Evolutionary conservation across 2,888 invertebrate genomes (phyloP).

Genomic region (Apoderus coryli): DNA sequence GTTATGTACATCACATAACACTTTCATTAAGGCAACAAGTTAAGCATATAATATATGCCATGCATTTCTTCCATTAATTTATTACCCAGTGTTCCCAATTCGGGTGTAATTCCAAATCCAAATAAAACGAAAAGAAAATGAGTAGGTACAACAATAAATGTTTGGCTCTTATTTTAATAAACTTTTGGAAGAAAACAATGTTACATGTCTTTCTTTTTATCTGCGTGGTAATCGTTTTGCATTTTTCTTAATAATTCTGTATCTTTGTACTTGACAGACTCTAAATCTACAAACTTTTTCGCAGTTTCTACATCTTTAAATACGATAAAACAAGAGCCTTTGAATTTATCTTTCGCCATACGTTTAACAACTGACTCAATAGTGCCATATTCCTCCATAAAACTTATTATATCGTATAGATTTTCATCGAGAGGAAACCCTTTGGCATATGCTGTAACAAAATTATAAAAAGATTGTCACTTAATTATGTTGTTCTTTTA

Average conservation of each 20-base stretch:
- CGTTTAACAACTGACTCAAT: slow-evolving; percentile 50
- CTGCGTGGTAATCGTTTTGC: slow-evolving; percentile 52
- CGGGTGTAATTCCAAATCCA: too few relatives aligned
- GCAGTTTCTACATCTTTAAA: slow-evolving; percentile 72
- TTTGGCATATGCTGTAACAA: slow-evolving; percentile 60
- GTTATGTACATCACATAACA: too few relatives aligned
- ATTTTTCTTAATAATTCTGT: slow-evolving; percentile 51
- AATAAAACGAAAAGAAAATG: too few relatives aligned
- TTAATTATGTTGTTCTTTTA: too few relatives aligned
- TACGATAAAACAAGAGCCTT: slow-evolving; percentile 85
- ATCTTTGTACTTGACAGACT: slow-evolving; percentile 49
- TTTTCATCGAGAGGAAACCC: slow-evolving; percentile 59
- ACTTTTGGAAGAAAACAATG: too few relatives aligned
- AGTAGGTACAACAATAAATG: too few relatives aligned
- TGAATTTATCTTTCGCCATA: slow-evolving; percentile 51
- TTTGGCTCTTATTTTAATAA: too few relatives aligned
- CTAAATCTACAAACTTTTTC: slow-evolving; percentile 57
- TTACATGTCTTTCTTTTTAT: slow-evolving; percentile 56
- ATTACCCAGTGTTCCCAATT: too few relatives aligned
- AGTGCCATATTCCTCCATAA: slow-evolving; percentile 50
- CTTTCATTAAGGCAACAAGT: too few relatives aligned
- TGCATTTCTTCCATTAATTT: too few relatives aligned
- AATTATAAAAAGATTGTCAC: slow-evolving; percentile 3
- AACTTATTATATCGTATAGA: slow-evolving; percentile 55
- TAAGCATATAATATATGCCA: too few relatives aligned